Evolutionary conservation across 2,888 invertebrate species (phyloP).

Genomic region (Onthophagus sagittarius): DNA sequence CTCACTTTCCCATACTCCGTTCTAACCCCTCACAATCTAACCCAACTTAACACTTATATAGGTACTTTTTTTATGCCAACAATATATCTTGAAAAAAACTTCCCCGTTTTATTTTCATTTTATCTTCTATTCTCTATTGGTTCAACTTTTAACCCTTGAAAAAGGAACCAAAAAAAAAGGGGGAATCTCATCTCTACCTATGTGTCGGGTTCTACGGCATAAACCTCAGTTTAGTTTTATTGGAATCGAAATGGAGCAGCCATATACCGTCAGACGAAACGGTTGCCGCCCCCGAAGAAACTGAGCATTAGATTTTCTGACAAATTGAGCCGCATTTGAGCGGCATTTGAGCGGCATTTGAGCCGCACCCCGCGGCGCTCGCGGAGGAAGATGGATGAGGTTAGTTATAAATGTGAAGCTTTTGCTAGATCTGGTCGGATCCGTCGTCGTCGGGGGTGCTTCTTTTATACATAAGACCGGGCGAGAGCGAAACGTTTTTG

Average conservation of each 20-base stretch:
- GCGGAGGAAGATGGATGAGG: conserved; percentile 53
- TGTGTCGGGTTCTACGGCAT: conserved; percentile 13
- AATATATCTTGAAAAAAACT: too few species aligned
- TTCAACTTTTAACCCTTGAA: not conserved
- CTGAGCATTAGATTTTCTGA: conserved; percentile 51
- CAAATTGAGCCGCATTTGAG: conserved; percentile 54
- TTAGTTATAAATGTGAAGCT: conserved; percentile 55
- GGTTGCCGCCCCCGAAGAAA: conserved; percentile 25
- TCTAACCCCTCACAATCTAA: not conserved
- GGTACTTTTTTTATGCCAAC: too few species aligned
- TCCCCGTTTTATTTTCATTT: too few species aligned
- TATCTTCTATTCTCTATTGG: not conserved
- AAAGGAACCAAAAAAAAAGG: not conserved
- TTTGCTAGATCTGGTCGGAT: conserved; percentile 49
- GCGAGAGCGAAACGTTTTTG: conserved; percentile 32
- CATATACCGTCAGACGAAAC: not conserved
- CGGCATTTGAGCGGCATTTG: conserved; percentile 51
- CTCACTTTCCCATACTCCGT: not conserved
- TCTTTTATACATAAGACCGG: conserved; percentile 50
- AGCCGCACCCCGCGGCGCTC: conserved; percentile 33
- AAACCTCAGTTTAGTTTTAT: conserved; percentile 33
- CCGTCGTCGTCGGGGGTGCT: conserved; percentile 42
- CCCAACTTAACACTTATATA: not conserved
- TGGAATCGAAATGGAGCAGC: conserved; percentile 30
- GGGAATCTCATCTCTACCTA: not conserved